Conservation (phyloP, 1,140 invertebrate species). For the Drosophila repleta region DNA sequence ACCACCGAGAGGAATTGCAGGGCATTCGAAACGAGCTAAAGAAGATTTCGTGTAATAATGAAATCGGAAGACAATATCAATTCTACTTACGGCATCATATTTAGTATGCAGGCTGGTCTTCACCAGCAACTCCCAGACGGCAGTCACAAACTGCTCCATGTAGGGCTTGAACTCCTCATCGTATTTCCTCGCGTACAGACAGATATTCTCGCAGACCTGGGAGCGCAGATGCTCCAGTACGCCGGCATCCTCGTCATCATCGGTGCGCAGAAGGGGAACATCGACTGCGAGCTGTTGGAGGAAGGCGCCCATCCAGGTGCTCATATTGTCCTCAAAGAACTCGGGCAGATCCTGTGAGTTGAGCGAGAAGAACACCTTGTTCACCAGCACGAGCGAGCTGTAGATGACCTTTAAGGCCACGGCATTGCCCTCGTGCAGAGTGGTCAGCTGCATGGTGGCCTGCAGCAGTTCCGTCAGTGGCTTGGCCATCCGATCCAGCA, state of each 20-base stretch:
- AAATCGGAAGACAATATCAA: neutral
- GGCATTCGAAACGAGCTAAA: slow-evolving; percentile 96
- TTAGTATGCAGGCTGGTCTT: slow-evolving; percentile 93
- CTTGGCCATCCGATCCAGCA: slow-evolving; percentile 96
- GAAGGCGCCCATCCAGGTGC: slow-evolving; percentile 96
- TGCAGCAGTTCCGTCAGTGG: slow-evolving; percentile 96
- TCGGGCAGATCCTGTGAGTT: slow-evolving; percentile 99
- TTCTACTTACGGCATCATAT: slow-evolving; percentile 92
- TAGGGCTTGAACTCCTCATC: slow-evolving; percentile 97
- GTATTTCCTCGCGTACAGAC: slow-evolving; percentile 98
- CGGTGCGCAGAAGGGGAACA: slow-evolving; percentile 89
- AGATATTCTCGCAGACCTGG: slow-evolving; percentile 97
- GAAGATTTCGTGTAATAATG: slow-evolving; percentile 23
- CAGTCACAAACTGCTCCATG: slow-evolving; percentile 95
- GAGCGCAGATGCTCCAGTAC: slow-evolving; percentile 95
- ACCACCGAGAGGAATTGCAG: slow-evolving; percentile 97
- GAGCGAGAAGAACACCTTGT: slow-evolving; percentile 98
- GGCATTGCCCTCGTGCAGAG: slow-evolving; percentile 90
- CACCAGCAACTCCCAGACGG: slow-evolving; percentile 95
- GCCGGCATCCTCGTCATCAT: slow-evolving; percentile 94
- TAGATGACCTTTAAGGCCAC: slow-evolving; percentile 94
- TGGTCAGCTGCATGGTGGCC: slow-evolving; percentile 93
- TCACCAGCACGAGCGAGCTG: slow-evolving; percentile 94
- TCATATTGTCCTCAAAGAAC: slow-evolving; percentile 99
- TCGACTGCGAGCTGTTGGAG: slow-evolving; percentile 91